Conservation (phyloP, 1,140 invertebrate genomes). For the Drosophila nebulosa region DNA sequence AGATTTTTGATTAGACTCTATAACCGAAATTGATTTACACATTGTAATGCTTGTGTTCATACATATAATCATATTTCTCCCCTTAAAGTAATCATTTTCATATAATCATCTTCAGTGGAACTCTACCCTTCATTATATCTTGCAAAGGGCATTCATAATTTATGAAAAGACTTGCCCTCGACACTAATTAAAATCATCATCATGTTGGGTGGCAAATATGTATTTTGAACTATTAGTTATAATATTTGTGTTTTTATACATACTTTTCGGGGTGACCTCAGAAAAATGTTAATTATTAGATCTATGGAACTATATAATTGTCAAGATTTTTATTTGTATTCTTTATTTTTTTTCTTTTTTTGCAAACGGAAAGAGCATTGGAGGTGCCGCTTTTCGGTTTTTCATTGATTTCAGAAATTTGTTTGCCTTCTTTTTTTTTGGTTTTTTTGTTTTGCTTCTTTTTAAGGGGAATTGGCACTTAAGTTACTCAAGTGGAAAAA, state of each 20-base stretch:
- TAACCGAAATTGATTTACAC: background rate
- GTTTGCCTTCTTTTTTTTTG: slow-evolving; percentile 24
- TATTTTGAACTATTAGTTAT: no score
- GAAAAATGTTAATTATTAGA: no score
- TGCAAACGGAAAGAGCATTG: slow-evolving; percentile 31
- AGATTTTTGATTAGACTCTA: background rate
- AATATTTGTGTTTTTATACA: no score
- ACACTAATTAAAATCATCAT: background rate
- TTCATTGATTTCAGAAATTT: slow-evolving; percentile 19
- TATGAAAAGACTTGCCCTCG: background rate
- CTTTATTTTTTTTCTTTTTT: no score
- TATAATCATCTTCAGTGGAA: background rate
- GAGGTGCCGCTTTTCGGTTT: slow-evolving; percentile 29
- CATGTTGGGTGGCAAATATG: no score
- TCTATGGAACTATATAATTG: no score
- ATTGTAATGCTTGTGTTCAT: background rate
- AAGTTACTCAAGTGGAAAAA: slow-evolving; percentile 79
- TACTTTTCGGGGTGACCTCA: no score
- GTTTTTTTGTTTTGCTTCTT: slow-evolving; percentile 35
- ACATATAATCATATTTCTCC: background rate
- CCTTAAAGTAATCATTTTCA: background rate
- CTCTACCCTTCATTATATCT: background rate
- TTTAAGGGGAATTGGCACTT: slow-evolving; percentile 71
- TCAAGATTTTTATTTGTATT: no score
- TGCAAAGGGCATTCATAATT: background rate